These are phyloP conservation scores for Lipophrys pholis DNA, from an alignment of 2,113 vertebrate genomes.

Conservation along the genomic window DNA sequence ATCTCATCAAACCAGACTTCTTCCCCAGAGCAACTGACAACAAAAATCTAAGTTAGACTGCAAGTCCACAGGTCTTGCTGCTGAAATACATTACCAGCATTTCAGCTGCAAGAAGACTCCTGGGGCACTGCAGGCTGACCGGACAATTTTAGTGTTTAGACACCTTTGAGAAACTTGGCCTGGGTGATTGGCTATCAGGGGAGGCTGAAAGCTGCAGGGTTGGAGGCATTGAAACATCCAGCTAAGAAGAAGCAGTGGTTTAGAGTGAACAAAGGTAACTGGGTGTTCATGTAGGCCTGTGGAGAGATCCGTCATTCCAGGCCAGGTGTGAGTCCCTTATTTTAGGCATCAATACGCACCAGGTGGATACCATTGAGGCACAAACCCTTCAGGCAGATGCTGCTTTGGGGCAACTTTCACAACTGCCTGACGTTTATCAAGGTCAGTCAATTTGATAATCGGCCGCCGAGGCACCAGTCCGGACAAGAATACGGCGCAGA, in stretches of 20 bases:
- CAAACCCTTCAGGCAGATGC: slow-evolving; percentile 65
- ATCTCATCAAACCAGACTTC: slow-evolving; percentile 50
- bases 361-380: slow-evolving; percentile 70
- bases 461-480: slow-evolving; percentile 51
- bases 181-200: slow-evolving; percentile 37
- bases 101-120: slow-evolving; percentile 46
- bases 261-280: slow-evolving; percentile 34
- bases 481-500: slow-evolving; percentile 48
- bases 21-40: slow-evolving; percentile 46
- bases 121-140: slow-evolving; percentile 41
- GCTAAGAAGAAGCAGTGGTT: slow-evolving; percentile 56
- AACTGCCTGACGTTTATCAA: slow-evolving; percentile 60
- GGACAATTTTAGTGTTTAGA: slow-evolving; percentile 68
- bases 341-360: slow-evolving; percentile 57
- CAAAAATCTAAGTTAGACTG: slow-evolving; percentile 46
- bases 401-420: slow-evolving; percentile 47
- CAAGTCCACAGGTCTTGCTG: slow-evolving; percentile 48
- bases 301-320: slow-evolving; percentile 58
- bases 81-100: slow-evolving; percentile 45
- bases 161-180: slow-evolving; percentile 60
- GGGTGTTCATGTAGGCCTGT: slow-evolving; percentile 48
- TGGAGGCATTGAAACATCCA: slow-evolving; percentile 50
- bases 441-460: slow-evolving; percentile 47
- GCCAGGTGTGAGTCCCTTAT: slow-evolving; percentile 50
- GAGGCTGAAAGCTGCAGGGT: slow-evolving; percentile 63